Base-by-base conservation (phyloP, 2,797 vertebrate genomes). In the Oryzias sinensis region DNA sequence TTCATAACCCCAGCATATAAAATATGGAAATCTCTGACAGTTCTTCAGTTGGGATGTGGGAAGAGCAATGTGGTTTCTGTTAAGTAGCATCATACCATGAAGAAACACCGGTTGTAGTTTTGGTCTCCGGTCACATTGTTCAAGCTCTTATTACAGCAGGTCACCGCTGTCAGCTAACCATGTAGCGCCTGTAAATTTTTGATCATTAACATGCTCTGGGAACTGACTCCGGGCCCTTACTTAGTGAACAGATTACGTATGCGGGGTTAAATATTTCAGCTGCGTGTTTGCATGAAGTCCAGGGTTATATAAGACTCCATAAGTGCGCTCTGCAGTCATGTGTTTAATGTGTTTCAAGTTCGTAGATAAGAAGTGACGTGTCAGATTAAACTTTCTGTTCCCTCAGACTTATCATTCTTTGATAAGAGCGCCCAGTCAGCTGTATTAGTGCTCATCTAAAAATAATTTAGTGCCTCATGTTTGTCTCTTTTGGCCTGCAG, bases 241-340 rank as follows among this genome's bases (percentile, higher is more conserved):
- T 69, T 44, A 43, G 61, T 9, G 18, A 61, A 45, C 9, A 33
- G 65, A 61, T 76, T 77, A 79, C 71, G 64, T 9, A 27, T 0
- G 11, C 33, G 3, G 3, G 55, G 68, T 65, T 89, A 70, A 87
- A 87, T 89, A 82, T 85, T 89, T 85, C 71, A 87, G 82, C 77
- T 67, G 53, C 47, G 48, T 48, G 41, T 56, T 51, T n/a, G 25
- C 2, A 3, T 84, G 83, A 84, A 74, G 74, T 85, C 83, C 81
- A 41, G 14, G n/a, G 68, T 86, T 87, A 84, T 7, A 65, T 80
- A 85, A 84, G 56, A 18, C 81, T 53, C 47, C 0, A 7, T 56
- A 48, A 74, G 60, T 56, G 37, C 50, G 42, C 5, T 47, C 53
- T 57, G 29, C 58, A 63, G 68, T 29, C 56, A 45, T 56, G 1